Evolutionary conservation across 2,797 vertebrate genomes (phyloP).

Genomic region (Intellagama lesueurii): DNA sequence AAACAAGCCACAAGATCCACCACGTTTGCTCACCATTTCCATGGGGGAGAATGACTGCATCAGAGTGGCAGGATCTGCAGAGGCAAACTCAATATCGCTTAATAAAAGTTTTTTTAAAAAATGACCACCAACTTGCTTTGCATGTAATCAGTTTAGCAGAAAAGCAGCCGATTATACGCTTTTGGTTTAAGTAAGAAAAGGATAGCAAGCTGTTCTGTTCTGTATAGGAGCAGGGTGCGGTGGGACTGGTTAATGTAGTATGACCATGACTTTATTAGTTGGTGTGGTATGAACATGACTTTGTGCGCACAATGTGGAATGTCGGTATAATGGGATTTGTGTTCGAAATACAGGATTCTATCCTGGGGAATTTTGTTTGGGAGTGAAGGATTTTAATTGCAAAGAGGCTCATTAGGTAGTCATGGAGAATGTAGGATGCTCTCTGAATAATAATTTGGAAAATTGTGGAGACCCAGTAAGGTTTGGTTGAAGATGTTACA

Average conservation of each 20-base stretch:
- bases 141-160: neutral
- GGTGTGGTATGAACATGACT: neutral
- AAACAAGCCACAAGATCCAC: too few species aligned
- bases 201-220: neutral
- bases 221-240: neutral
- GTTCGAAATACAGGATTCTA: neutral
- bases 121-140: neutral
- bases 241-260: neutral
- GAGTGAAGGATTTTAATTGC: neutral
- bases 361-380: neutral
- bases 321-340: neutral
- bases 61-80: too few species aligned
- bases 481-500: neutral
- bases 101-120: neutral
- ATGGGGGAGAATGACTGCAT: neutral
- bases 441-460: neutral
- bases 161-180: neutral
- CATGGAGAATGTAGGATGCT: neutral
- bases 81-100: neutral
- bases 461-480: neutral
- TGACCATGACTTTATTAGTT: neutral
- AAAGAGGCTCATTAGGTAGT: neutral
- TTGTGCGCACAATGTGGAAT: neutral
- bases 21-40: neutral
- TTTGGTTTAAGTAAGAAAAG: neutral